A percentile compares a stretch with the other conserved stretches of the same genome.
These are phyloP conservation scores for Noctilio leporinus DNA, from an alignment of 2,113 vertebrate genomes.

Conservation along the genomic window DNA sequence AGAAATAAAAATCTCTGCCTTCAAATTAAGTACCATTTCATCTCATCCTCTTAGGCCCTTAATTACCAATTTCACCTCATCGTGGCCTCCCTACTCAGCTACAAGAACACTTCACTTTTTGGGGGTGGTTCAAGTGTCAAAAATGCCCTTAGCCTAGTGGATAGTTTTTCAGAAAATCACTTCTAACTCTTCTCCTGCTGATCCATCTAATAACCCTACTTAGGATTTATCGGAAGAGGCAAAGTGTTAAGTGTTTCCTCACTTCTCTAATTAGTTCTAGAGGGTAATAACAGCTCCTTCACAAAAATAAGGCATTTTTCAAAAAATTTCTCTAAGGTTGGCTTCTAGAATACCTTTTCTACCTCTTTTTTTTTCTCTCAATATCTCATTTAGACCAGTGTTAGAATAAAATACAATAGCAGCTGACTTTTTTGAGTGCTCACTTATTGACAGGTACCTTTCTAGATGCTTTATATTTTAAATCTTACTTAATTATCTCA, in stretches of 20 bases:
- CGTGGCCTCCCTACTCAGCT: not conserved
- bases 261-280: slow-evolving; percentile 62
- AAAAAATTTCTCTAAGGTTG: not conserved
- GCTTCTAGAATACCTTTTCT: not conserved
- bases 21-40: slow-evolving; percentile 55
- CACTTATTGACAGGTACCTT: not conserved
- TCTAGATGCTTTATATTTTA: not conserved
- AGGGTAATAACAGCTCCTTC: slow-evolving; percentile 53
- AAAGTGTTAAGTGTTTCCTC: slow-evolving; percentile 49
- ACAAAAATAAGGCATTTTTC: slow-evolving; percentile 41
- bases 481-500: not conserved
- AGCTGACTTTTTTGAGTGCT: not conserved
- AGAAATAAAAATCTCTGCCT: slow-evolving; percentile 52
- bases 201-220: slow-evolving; percentile 46
- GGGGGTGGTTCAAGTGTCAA: slow-evolving; percentile 44
- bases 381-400: not conserved
- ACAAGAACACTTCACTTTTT: slow-evolving; percentile 56
- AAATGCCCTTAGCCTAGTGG: not conserved
- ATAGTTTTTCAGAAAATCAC: slow-evolving; percentile 48
- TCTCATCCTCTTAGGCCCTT: slow-evolving; percentile 1
- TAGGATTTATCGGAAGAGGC: slow-evolving; percentile 40
- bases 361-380: not conserved
- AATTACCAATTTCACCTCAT: slow-evolving; percentile 35
- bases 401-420: not conserved
- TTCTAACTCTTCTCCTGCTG: slow-evolving; percentile 39